phyloP scores from a whole-genome alignment of 2,888 invertebrate genomes.

The Acleris cristana region DNA sequence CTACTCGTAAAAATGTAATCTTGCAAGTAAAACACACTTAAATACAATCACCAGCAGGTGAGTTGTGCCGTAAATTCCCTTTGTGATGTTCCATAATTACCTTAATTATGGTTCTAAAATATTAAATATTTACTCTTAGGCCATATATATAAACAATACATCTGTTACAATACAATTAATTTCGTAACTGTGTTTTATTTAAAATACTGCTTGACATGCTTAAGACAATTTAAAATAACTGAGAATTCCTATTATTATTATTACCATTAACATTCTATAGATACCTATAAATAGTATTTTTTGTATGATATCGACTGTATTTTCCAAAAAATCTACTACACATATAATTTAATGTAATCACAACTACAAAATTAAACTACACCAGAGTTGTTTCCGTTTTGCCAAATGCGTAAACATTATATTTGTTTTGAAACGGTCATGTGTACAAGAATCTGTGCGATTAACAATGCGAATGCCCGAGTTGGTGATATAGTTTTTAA shows the following conservation, averaged over 20 bases:
- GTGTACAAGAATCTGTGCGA: too few relatives aligned
- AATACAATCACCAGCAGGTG: conserved; percentile 20
- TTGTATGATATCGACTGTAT: conserved; percentile 35
- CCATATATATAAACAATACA: conserved; percentile 30
- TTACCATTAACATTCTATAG: conserved; percentile 33
- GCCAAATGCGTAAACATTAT: too few relatives aligned
- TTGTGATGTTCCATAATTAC: conserved; percentile 47
- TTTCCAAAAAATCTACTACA: conserved; percentile 33
- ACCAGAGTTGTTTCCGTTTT: neutral
- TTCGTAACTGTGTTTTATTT: conserved; percentile 23
- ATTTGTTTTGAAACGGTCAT: too few relatives aligned
- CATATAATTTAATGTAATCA: conserved; percentile 31
- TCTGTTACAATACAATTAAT: conserved; percentile 24
- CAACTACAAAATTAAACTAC: conserved; percentile 36
- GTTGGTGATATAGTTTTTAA: too few relatives aligned
- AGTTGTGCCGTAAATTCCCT: conserved; percentile 28
- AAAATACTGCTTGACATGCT: conserved; percentile 30
- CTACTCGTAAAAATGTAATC: neutral
- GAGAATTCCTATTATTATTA: conserved; percentile 26
- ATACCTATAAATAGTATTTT: conserved; percentile 34
- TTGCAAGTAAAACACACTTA: neutral
- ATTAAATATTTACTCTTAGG: conserved; percentile 30
- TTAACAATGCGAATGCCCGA: too few relatives aligned
- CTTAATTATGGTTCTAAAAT: conserved; percentile 8
- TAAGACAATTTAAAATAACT: conserved; percentile 31